phyloP scores from a whole-genome alignment of 2,797 vertebrate genomes.

The Eutrigla gurnardus region DNA sequence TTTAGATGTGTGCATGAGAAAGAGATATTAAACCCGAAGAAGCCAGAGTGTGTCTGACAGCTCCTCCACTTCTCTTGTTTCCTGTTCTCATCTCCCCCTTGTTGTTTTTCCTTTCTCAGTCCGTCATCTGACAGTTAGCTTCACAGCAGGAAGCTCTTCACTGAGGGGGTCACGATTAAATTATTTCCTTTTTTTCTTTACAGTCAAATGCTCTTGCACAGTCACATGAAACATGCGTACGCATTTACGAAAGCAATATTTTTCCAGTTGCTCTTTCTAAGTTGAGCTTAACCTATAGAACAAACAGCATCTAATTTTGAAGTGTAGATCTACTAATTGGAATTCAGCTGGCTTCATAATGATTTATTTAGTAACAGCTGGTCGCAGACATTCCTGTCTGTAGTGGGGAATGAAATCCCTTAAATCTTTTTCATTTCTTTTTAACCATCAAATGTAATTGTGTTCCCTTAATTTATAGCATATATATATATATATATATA shows the following conservation, averaged over 20 bases:
- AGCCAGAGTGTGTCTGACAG: slow-evolving; percentile 70
- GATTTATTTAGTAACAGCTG: slow-evolving; percentile 71
- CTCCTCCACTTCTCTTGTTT: slow-evolving; percentile 64
- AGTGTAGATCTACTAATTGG: slow-evolving; percentile 46
- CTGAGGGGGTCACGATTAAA: slow-evolving; percentile 31
- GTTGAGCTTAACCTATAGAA: slow-evolving; percentile 33
- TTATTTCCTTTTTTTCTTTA: slow-evolving; percentile 10
- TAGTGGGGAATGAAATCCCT: slow-evolving; percentile 52
- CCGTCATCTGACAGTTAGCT: slow-evolving; percentile 69
- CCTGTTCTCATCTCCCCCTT: slow-evolving; percentile 64
- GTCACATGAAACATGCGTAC: slow-evolving; percentile 26
- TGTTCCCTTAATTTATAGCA: slow-evolving; percentile 57
- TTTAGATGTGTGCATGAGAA: slow-evolving; percentile 72
- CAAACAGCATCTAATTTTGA: slow-evolving; percentile 46
- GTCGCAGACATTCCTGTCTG: slow-evolving; percentile 51
- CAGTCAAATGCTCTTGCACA: slow-evolving; percentile 14
- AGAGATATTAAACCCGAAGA: slow-evolving; percentile 77
- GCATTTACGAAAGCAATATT: slow-evolving; percentile 34
- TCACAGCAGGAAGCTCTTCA: slow-evolving; percentile 57
- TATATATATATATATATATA: too few relatives aligned
- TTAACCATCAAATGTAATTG: slow-evolving; percentile 51
- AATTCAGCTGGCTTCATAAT: slow-evolving; percentile 53
- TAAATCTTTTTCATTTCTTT: slow-evolving; percentile 66
- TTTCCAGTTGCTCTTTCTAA: slow-evolving; percentile 11
- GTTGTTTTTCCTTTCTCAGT: slow-evolving; percentile 52